Base-by-base conservation (phyloP, 2,113 vertebrate genomes). In the Plecotus auritus region DNA sequence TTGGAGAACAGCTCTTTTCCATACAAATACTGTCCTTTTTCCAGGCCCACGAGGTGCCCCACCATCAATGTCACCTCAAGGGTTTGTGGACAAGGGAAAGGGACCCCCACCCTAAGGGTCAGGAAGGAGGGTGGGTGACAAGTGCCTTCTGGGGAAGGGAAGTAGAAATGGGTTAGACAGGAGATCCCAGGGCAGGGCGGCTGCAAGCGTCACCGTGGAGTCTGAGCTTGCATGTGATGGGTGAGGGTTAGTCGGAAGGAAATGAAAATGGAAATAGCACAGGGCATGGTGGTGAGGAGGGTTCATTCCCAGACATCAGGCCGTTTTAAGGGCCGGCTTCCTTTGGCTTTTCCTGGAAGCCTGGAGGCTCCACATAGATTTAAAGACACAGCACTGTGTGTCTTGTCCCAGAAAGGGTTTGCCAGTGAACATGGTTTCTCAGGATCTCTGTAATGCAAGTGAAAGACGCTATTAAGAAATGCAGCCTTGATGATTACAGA, bases 141-240 rank as follows among this genome's bases (percentile, higher is more conserved):
- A 23, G 59, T 32, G 40, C 30, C 28, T 18, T 5, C 12, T 9
- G 32, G 32, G 13, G 28, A 7, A 4, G 17, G 18, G 66, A 51
- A 37, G 61, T 7, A 28, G 30, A 61, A 30, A 16, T 5, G 42
- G 20, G 6, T 4, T 11, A 42, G 26, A 82, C 30, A 7, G n/a
- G 9, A 64, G 40, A 28, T 3, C 28, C 4, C 3, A 0, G 28
- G 13, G 2, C 9, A 4, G 5, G 22, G 56, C 23, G 0, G 26
- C 28, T 23, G 42, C 7, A 28, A 18, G 12, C 3, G 12, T 16
- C 26, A 0, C 78, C 61, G 9, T n/a, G 40, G 13, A 42, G 23
- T 72, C 47, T 30, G 9, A 40, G 32, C 4, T 1, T n/a, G 17
- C 70, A 18, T 11, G 20, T 49, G 42, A 8, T 9, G 51, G 28